Conservation (phyloP, 2,113 vertebrate genomes). For the Vidua macroura region DNA sequence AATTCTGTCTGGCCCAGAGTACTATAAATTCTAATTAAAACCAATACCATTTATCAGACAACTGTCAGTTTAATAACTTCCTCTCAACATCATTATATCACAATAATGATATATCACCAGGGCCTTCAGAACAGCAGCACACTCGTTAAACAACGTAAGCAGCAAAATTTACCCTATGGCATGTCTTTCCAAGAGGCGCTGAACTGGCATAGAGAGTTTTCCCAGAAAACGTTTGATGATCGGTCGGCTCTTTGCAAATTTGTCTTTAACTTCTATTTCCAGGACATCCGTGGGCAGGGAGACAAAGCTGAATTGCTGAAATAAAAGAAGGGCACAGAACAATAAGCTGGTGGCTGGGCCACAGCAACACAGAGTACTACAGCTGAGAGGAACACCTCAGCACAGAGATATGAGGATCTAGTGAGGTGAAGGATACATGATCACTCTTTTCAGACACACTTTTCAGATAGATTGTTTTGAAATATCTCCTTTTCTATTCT, state of each 20-base stretch:
- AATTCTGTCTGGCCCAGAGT: not conserved
- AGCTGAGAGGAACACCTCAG: not conserved
- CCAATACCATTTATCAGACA: not conserved
- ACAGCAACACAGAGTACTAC: not conserved
- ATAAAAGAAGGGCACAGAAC: slow-evolving; percentile 34
- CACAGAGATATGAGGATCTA: not conserved
- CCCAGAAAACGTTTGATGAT: slow-evolving; percentile 98
- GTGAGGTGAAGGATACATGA: not conserved
- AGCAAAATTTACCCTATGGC: slow-evolving; percentile 88
- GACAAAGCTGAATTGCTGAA: slow-evolving; percentile 92
- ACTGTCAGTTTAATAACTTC: not conserved
- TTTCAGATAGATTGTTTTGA: not conserved
- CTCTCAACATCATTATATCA: not conserved
- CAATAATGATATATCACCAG: not conserved
- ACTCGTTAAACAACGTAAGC: not conserved
- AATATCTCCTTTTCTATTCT: not conserved
- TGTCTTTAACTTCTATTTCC: slow-evolving; percentile 99
- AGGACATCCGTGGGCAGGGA: slow-evolving; percentile 96
- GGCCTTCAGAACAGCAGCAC: not conserved
- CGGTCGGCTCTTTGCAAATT: slow-evolving; percentile 96
- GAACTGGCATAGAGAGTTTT: slow-evolving; percentile 93
- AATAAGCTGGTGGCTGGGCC: not conserved
- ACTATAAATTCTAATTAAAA: slow-evolving; percentile 2
- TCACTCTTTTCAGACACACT: not conserved
- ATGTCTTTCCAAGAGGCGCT: slow-evolving; percentile 94